Evolutionary conservation across 2,113 vertebrate species (phyloP).

Genomic region (Synchiropus splendidus): DNA sequence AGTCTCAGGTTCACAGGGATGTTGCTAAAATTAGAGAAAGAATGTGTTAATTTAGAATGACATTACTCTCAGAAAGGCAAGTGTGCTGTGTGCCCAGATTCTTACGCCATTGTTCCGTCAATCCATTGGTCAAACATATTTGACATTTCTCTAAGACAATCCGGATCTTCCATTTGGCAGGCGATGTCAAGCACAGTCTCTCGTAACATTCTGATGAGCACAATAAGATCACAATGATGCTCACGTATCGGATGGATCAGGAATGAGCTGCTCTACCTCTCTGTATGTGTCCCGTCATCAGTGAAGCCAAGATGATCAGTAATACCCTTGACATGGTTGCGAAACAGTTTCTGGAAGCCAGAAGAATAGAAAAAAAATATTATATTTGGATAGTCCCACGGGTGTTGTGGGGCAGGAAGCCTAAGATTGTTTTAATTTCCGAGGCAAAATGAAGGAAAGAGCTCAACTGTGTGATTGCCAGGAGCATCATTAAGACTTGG

Average conservation of each 20-base stretch:
- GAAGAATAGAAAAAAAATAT: neutral
- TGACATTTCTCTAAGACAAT: constrained; percentile 63
- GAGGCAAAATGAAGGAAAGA: too few relatives aligned
- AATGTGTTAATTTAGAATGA: neutral
- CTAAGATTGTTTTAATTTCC: too few relatives aligned
- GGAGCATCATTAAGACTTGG: too few relatives aligned
- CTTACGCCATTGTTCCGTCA: constrained; percentile 13
- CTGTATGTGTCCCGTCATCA: constrained; percentile 61
- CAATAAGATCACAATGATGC: neutral
- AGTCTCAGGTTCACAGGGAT: constrained; percentile 81
- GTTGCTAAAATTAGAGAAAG: constrained; percentile 43
- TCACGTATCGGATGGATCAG: neutral
- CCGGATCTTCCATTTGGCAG: constrained; percentile 71
- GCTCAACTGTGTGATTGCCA: too few relatives aligned
- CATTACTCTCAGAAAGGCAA: neutral
- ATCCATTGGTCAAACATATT: constrained; percentile 72
- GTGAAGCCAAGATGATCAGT: constrained; percentile 64
- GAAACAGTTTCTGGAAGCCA: constrained; percentile 70
- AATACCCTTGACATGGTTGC: constrained; percentile 60
- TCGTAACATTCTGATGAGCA: constrained; percentile 74
- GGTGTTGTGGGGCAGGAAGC: too few relatives aligned
- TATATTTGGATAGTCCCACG: too few relatives aligned
- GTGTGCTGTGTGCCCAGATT: neutral
- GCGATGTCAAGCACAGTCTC: constrained; percentile 74
- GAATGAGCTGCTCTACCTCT: constrained; percentile 37